A percentile compares a stretch with the other conserved stretches of the same genome.
These are phyloP conservation scores for Aelia acuminata DNA, from an alignment of 2,888 invertebrate genomes.

Conservation along the genomic window DNA sequence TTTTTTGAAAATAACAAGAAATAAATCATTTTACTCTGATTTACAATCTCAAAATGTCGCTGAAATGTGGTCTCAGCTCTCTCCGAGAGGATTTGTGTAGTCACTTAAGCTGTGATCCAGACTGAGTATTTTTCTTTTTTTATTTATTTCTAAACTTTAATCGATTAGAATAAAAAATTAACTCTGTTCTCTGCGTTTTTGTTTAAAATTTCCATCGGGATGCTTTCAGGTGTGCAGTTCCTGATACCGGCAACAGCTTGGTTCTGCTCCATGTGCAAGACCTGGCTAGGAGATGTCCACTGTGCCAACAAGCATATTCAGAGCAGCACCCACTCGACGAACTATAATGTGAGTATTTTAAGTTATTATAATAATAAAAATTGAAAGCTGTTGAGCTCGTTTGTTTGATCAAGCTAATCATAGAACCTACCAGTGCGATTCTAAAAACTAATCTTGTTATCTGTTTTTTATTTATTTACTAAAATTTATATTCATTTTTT, in stretches of 20 bases:
- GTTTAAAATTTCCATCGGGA: not conserved
- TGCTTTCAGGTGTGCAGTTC: conserved; percentile 83
- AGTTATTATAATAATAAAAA: not conserved
- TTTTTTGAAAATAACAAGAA: conserved; percentile 48
- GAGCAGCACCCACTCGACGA: conserved; percentile 83
- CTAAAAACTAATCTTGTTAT: too few species aligned
- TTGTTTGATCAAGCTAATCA: too few species aligned
- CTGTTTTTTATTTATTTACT: too few species aligned
- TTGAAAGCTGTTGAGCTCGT: too few species aligned
- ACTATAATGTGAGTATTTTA: conserved; percentile 79
- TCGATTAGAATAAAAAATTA: not conserved
- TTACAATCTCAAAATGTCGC: conserved; percentile 24
- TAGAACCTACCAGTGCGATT: too few species aligned
- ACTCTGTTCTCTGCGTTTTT: not conserved
- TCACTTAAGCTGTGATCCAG: conserved; percentile 44
- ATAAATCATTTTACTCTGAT: conserved; percentile 49
- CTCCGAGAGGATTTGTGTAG: conserved; percentile 34
- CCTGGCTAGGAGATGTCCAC: conserved; percentile 90
- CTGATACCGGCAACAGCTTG: conserved; percentile 89
- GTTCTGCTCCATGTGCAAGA: conserved; percentile 90
- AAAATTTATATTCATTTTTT: too few species aligned
- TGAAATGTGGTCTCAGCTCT: conserved; percentile 35
- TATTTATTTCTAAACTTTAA: not conserved
- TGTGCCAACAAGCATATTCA: conserved; percentile 90
- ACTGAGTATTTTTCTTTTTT: conserved; percentile 52